Percentiles rank a stretch among this genome's conserved stretches.
These are phyloP conservation scores for Drosophila chauvacae DNA, from an alignment of 1,140 invertebrate genomes.

Conservation along the genomic window DNA sequence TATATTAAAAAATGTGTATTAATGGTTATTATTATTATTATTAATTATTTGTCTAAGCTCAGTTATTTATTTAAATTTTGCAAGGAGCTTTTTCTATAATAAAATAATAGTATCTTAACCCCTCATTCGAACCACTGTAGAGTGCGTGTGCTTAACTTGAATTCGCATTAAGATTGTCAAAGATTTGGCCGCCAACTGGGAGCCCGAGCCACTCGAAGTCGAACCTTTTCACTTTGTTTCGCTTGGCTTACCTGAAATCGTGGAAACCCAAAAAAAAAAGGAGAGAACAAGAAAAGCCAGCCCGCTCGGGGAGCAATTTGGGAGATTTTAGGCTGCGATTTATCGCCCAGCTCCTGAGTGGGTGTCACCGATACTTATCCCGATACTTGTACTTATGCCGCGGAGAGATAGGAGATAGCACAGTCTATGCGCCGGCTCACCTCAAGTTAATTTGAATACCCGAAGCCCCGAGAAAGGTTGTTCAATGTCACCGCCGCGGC, in stretches of 20 bases:
- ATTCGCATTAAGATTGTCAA: conserved; percentile 77
- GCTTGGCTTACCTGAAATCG: conserved; percentile 32
- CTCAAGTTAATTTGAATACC: conserved; percentile 70
- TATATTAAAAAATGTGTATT: no score
- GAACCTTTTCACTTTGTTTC: conserved; percentile 48
- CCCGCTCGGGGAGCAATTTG: conserved; percentile 74
- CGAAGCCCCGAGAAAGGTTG: conserved; percentile 59
- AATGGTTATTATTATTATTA: no score
- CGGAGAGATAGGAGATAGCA: conserved; percentile 50
- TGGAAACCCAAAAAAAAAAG: conserved; percentile 8
- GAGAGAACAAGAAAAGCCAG: conserved; percentile 1
- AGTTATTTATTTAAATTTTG: neutral
- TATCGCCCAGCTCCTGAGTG: conserved; percentile 65
- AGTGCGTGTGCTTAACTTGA: conserved; percentile 52
- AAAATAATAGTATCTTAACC: neutral
- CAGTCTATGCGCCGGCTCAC: conserved; percentile 29
- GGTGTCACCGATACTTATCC: conserved; percentile 66
- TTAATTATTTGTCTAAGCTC: neutral
- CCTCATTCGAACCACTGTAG: neutral
- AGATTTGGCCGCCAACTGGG: conserved; percentile 64
- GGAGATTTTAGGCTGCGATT: conserved; percentile 72
- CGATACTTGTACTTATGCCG: conserved; percentile 23
- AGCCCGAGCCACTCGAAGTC: conserved; percentile 46
- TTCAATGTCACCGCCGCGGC: conserved; percentile 52
- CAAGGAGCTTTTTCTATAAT: no score